phyloP scores from a whole-genome alignment of 2,888 invertebrate species.

The Platynereis dumerilii region DNA sequence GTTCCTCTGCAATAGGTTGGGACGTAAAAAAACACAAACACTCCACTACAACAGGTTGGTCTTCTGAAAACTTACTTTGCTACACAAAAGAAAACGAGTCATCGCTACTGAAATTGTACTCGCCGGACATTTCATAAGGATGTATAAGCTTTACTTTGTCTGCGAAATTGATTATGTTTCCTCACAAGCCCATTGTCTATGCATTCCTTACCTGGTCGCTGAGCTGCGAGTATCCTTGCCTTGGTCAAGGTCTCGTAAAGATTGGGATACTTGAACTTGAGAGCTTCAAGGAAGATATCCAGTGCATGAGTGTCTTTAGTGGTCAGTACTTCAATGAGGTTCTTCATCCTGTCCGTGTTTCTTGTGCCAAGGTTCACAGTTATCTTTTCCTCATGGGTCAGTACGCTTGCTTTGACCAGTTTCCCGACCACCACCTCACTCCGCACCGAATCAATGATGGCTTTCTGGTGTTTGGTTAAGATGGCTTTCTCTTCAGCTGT shows the following conservation, averaged over 20 bases:
- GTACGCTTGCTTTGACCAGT: slow-evolving; percentile 51
- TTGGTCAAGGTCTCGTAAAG: slow-evolving; percentile 48
- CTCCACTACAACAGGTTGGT: too few species aligned
- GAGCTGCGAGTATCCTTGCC: slow-evolving; percentile 42
- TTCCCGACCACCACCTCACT: slow-evolving; percentile 55
- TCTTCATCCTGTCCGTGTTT: slow-evolving; percentile 42
- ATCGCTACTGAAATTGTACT: too few species aligned
- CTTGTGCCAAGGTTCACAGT: slow-evolving; percentile 13
- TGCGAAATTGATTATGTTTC: too few species aligned
- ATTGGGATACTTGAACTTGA: slow-evolving; percentile 53
- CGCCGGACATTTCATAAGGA: too few species aligned
- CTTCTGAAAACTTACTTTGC: too few species aligned
- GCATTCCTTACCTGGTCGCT: slow-evolving; percentile 31
- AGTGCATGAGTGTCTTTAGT: slow-evolving; percentile 34
- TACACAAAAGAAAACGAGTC: too few species aligned
- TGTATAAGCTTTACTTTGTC: too few species aligned
- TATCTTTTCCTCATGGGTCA: slow-evolving; percentile 53
- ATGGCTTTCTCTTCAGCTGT: slow-evolving; percentile 49
- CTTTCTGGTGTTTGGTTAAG: slow-evolving; percentile 46
- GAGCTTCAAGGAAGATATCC: slow-evolving; percentile 43
- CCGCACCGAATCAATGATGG: slow-evolving; percentile 47
- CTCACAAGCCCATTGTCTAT: too few species aligned
- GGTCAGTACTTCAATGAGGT: slow-evolving; percentile 50
- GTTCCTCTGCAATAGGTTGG: too few species aligned
- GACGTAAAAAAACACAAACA: too few species aligned